Conservation (phyloP, 2,113 vertebrate genomes). For the Nothoprocta perdicaria region DNA sequence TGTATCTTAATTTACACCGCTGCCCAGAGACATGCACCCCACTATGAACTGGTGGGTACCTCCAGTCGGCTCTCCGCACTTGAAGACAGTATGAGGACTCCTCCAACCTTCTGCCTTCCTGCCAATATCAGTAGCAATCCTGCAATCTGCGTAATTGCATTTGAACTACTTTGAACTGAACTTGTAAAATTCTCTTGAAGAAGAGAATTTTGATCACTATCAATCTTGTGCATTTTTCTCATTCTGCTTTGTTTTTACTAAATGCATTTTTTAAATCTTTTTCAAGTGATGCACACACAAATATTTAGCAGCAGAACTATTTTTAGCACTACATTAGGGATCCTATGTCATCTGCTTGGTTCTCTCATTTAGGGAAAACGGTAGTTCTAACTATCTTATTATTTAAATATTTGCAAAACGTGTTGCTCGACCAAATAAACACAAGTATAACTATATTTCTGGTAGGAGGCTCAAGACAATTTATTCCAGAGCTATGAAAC, state of each 20-base stretch:
- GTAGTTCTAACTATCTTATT: not conserved
- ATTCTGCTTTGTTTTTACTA: not conserved
- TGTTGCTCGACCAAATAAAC: not conserved
- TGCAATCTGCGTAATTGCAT: not conserved
- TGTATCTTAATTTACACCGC: not conserved
- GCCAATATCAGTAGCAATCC: not conserved
- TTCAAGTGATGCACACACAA: not conserved
- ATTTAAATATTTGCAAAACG: not conserved
- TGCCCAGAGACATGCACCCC: not conserved
- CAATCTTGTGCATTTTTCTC: not conserved
- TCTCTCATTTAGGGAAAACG: not conserved
- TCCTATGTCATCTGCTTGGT: not conserved
- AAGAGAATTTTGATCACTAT: not conserved
- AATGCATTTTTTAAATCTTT: not conserved
- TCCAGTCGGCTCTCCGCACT: not conserved
- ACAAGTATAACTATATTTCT: not conserved
- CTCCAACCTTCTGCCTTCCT: not conserved
- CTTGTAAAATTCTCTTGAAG: not conserved
- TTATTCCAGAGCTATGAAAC: not conserved
- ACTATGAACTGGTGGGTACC: fast-evolving
- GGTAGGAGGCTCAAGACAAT: not conserved
- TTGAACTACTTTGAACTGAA: not conserved
- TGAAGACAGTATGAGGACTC: not conserved
- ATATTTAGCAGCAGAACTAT: not conserved
- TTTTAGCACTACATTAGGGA: not conserved